These are phyloP conservation scores for Muscicapa adusta DNA, from an alignment of 2,113 vertebrate genomes.

Conservation along the genomic window DNA sequence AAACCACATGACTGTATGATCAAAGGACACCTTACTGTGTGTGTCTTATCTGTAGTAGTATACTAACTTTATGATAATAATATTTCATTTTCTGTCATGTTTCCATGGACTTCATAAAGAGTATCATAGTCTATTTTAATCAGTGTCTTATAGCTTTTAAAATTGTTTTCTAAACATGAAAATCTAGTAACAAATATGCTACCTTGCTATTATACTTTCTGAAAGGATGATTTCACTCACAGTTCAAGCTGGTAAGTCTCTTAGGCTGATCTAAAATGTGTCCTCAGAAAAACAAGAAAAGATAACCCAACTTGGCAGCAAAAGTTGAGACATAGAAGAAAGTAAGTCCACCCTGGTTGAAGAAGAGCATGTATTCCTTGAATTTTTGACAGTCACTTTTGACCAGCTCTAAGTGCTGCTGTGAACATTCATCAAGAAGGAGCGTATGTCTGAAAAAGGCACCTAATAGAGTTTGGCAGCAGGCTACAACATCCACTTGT, in stretches of 20 bases:
- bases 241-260: not conserved
- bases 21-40: slow-evolving; percentile 38
- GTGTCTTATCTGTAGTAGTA: not conserved
- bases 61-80: not conserved
- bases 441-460: not conserved
- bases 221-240: not conserved
- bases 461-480: not conserved
- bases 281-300: not conserved
- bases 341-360: not conserved
- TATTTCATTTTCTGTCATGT: not conserved
- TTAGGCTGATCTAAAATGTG: not conserved
- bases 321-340: not conserved
- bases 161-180: not conserved
- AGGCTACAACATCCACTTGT: not conserved
- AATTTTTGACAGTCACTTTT: not conserved
- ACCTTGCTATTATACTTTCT: not conserved
- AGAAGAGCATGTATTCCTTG: not conserved
- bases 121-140: not conserved
- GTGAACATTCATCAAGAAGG: not conserved
- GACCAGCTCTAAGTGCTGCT: not conserved
- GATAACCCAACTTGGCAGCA: not conserved
- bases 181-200: not conserved
- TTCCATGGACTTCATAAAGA: not conserved
- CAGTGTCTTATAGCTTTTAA: not conserved
- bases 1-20: slow-evolving; percentile 42